Evolutionary conservation across 2,113 vertebrate species (phyloP), one percentile per base, ranked within the genome.

Genomic region (Oryzias javanicus): DNA sequence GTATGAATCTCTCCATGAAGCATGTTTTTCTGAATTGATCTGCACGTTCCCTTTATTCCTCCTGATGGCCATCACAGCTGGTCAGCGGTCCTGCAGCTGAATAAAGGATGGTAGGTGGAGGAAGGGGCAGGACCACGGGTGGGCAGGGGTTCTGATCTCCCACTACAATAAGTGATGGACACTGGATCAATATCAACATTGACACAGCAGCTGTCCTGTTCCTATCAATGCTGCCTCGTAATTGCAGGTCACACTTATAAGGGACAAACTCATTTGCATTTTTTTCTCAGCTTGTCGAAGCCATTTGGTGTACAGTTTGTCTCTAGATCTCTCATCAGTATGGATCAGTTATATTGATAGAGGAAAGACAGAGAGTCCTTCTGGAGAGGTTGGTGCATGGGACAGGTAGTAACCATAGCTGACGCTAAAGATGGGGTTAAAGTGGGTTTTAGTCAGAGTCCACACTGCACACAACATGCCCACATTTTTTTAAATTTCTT

Each of bases 151-250:
- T 53, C 67, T 60, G 72, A 80, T 78, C 60, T 67, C 58, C 49
- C 59, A 29, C 16, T 60, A 84, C 77, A 82, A 82, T 78, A 78
- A 82, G 75, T 84, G 72, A 84, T 80, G 79, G 76, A 84, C 78
- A 85, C 49, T 0, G 56, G 87, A 91, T 92, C 89, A 88, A 92
- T 92, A 92, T 83, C 64, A 29, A 78, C 82, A 79, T 78, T 90
- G 84, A 86, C 80, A 71, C 72, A 76, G 81, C 91, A 91, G 90
- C 81, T 91, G 90, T 84, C 78, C 68, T 49, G 51, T 48, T 86
- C 66, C 69, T 80, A 84, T 89, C 82, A 58, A 84, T 84, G 80
- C 66, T 70, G 79, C 51, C 51, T 73, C 14, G 24, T 86, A 83
- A 81, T 86, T 87, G 74, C 69, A 62, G 47, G 42, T 55, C 27